A percentile compares a stretch with the other conserved stretches of the same genome.
These are phyloP conservation scores for Epinotia brunnichana DNA, from an alignment of 2,888 invertebrate genomes.

Conservation along the genomic window DNA sequence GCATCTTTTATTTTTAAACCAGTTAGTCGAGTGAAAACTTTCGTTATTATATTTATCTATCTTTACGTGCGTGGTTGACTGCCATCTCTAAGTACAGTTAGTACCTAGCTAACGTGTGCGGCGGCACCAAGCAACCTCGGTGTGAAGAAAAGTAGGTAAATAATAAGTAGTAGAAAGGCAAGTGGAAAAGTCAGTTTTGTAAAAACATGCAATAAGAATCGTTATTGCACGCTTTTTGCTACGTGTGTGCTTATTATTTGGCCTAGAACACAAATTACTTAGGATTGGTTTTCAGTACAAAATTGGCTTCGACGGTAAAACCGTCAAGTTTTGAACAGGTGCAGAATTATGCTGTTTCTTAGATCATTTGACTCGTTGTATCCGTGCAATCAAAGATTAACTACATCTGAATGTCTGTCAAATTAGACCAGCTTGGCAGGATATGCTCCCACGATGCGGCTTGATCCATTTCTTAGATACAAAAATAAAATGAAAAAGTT, in stretches of 20 bases:
- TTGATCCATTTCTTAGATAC: no score
- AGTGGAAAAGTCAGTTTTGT: not conserved
- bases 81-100: not conserved
- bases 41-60: not conserved
- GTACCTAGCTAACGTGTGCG: not conserved
- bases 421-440: no score
- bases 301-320: no score
- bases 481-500: no score
- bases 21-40: conserved; percentile 9
- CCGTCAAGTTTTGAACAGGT: no score
- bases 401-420: no score
- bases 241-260: not conserved
- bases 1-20: not conserved
- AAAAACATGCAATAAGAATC: not conserved
- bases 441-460: no score
- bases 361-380: no score
- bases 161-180: not conserved
- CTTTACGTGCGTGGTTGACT: conserved; percentile 13
- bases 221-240: not conserved
- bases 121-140: not conserved
- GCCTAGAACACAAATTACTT: no score
- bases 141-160: conserved; percentile 8
- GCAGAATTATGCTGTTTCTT: no score
- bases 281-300: no score
- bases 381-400: no score